Base-by-base conservation (phyloP, 2,113 vertebrate species). In the Strix uralensis region DNA sequence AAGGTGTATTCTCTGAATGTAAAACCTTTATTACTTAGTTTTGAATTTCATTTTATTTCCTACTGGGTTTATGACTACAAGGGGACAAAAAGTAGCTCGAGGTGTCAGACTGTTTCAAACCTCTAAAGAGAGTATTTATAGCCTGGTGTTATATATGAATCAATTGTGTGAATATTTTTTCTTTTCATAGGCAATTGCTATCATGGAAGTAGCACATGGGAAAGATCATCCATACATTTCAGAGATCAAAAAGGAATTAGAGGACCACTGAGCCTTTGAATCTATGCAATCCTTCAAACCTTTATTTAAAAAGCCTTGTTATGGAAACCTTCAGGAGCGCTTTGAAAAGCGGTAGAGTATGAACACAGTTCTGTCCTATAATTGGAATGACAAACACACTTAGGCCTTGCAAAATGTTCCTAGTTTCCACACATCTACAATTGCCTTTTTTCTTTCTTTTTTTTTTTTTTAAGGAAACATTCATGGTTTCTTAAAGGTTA, bases 151-250 rank as follows among this genome's bases (percentile, higher is more conserved):
- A 95, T 70, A 91, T 97, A 88, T 75, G 96, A 98, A 96, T 94
- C 97, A 90, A 97, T 97, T 98, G 96, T 96, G 62, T 91, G 96
- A 94, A 88, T 93, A 58, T 80, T 55, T 77, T 90, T 95, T 77
- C 89, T 87, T 98, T 85, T 85, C 92, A 59, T 97, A 99, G 99
- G 99, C 99, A 59, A 96, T 99, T 59, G 98, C 98, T 71, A 99
- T 99, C 96, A 99, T 99, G 99, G 99, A 99, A 96, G 98, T 99
- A 79, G 98, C 98, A 82, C 99, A 99, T 22, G 99, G 99, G 89
- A 99, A 99, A 94, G 98, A 99, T 94, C 99, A 99, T 94, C 96
- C 96, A 18, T 99, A 99, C 94, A 87, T 99, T 94, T 97, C 95
- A 49, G 99, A 99, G 96, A 97, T 99, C 96, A 98, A 97, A 91